These are phyloP conservation scores for Netelia melanura DNA, from an alignment of 2,888 invertebrate species.

Conservation along the genomic window DNA sequence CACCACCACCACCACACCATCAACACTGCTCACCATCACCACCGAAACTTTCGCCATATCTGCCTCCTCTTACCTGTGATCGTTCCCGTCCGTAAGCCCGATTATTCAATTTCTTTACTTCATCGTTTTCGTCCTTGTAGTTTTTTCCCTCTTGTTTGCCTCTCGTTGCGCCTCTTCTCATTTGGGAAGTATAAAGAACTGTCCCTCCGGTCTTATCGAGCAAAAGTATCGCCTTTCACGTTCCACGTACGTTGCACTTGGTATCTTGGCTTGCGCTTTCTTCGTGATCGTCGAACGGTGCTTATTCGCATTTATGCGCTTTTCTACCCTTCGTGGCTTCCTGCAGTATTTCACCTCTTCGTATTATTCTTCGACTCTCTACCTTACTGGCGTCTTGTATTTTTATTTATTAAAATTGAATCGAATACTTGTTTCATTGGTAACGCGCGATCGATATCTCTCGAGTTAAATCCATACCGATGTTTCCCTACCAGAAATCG, in stretches of 20 bases:
- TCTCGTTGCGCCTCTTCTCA: constrained; percentile 26
- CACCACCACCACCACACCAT: constrained; percentile 62
- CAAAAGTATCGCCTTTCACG: constrained; percentile 48
- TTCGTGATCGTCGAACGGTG: constrained; percentile 36
- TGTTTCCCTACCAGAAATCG: neutral
- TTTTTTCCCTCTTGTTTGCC: constrained; percentile 30
- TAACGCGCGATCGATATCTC: constrained; percentile 59
- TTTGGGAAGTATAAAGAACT: constrained; percentile 31
- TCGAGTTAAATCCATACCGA: too few species aligned
- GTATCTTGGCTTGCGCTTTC: constrained; percentile 32
- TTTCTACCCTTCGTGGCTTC: constrained; percentile 43
- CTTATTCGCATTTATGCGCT: constrained; percentile 66
- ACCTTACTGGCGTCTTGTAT: constrained; percentile 73
- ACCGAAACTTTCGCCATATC: constrained; percentile 45
- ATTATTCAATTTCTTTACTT: constrained; percentile 63
- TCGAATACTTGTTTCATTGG: constrained; percentile 82
- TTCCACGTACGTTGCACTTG: constrained; percentile 37
- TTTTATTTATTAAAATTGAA: constrained; percentile 83
- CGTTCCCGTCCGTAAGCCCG: constrained; percentile 50
- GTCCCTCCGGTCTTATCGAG: constrained; percentile 29
- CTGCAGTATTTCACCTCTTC: constrained; percentile 44
- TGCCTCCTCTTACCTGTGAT: constrained; percentile 37
- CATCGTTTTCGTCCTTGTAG: constrained; percentile 56
- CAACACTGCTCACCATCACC: constrained; percentile 49
- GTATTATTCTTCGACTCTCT: constrained; percentile 38